Conservation (phyloP, 2,797 vertebrate genomes). For the Moxostoma hubbsi region DNA sequence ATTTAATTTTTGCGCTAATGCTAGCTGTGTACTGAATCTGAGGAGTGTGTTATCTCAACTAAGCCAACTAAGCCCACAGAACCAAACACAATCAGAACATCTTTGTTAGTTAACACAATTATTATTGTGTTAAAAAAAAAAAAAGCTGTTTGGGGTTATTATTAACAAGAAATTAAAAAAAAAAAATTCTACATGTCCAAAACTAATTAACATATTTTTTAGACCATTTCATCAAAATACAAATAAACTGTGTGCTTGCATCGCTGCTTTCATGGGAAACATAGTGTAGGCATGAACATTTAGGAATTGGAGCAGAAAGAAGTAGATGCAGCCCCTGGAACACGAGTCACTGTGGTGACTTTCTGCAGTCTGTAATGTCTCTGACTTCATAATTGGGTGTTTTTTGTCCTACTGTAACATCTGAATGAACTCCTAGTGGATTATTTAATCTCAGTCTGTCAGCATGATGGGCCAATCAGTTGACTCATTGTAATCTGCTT, state of each 20-base stretch:
- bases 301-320: constrained; percentile 72
- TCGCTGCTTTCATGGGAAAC: constrained; percentile 14
- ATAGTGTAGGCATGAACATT: constrained; percentile 48
- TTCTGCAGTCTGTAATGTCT: constrained; percentile 28
- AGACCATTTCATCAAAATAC: neutral
- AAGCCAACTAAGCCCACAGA: neutral
- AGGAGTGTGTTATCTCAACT: neutral
- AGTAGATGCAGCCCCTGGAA: constrained; percentile 44
- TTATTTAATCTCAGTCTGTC: constrained; percentile 34
- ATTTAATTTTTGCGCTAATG: neutral
- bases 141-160: no score
- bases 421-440: constrained; percentile 23
- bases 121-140: neutral
- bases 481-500: neutral
- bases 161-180: no score
- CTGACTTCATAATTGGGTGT: constrained; percentile 34
- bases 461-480: constrained; percentile 10
- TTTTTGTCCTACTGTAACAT: neutral
- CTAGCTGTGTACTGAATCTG: neutral
- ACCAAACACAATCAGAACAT: neutral
- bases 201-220: neutral
- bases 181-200: neutral
- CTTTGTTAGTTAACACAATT: no score
- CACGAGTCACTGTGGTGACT: constrained; percentile 9
- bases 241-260: constrained; percentile 20